Evolutionary conservation across 1,140 invertebrate species (phyloP), one percentile per base, ranked within the genome.

Genomic region (Dendroctonus valens): DNA sequence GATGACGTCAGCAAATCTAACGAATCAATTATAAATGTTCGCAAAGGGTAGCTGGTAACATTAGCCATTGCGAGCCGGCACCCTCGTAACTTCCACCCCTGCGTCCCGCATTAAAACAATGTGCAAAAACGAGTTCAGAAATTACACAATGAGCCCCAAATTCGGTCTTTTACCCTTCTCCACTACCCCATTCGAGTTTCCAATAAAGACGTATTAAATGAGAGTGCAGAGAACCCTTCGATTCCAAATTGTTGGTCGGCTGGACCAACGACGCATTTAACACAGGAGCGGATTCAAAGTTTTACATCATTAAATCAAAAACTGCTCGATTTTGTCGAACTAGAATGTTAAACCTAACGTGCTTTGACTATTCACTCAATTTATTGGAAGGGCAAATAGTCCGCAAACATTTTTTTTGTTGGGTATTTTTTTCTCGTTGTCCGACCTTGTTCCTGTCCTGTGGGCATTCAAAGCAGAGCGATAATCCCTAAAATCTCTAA

Each of bases 71-170:
- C 11, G 37, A 58, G 41, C 48, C 39, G 38, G 42, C 11, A 52
- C 69, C 65, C 68, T 52, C 39, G 6, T 38, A 37, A 42, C 48
- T 50, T 60, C 55, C 68, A 65, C 63, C 68, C 63, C 51, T 52
- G 50, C 15, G 11, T 55, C 48, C 37, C n/a, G 42, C 42, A 68
- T 70, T 70, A 70, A 70, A 70, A 70, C 69, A 70, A 70, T 68
- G 69, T 70, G 66, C 63, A 70, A 68, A 70, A 70, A 70, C 66
- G 69, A 70, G 69, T 66, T 63, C 69, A 44, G 64, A 66, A 66
- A 68, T 68, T 68, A 68, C 69, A 68, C 62, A 66, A 70, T 68
- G 62, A 67, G 64, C 69, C 69, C 69, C 66, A 70, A 66, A 68
- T 68, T 65, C 49, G 42, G 68, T 41, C 64, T 57, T 54, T 62